Evolutionary conservation across 2,888 invertebrate species (phyloP), one percentile per base, ranked within the genome.

Genomic region (Amphipoea oculea): DNA sequence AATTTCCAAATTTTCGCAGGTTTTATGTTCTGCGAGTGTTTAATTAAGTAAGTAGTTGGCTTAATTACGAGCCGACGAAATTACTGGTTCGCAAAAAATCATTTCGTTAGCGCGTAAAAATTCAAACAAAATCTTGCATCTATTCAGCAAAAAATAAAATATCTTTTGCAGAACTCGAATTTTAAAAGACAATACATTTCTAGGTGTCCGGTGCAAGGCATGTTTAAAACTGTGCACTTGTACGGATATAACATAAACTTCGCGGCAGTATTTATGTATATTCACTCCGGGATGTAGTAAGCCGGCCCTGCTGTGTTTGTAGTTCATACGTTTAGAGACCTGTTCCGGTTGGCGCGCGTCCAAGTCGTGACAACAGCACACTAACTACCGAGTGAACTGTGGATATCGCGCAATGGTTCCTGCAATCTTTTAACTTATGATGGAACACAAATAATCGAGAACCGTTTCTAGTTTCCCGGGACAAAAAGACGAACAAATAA

Each of bases 291-390:
- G 62, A 63, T 14, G 29, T 11, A 76, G 66, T n/a, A 29, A 29
- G 68, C 62, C 12, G 62, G 29, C 66, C 65, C n/a, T 69, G 57
- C 62, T 73, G 73, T 68, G 75, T 74, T 67, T 69, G 62, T 76
- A 74, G 73, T 78, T 60, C 83, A 78, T 72, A 72, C 63, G 82
- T 66, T 78, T 63, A 78, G 70, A 63, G 78, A 48, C 71, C 29
- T 76, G 73, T 63, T 84, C 84, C 84, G 71, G 67, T 81, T 86
- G 86, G 86, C 84, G 29, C 63, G 51, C 70, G 51, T 67, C 84
- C 86, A 86, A 76, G 54, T 71, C 81, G 66, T 40, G 65, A 73
- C 48, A 67, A 79, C 70, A 67, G 57, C 67, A 45, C 73, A 62
- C 72, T 66, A 17, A 65, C 74, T 57, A 48, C 40, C 68, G 36